phyloP scores from a whole-genome alignment of 1,140 invertebrate genomes.

The Drosophila oshimai region DNA sequence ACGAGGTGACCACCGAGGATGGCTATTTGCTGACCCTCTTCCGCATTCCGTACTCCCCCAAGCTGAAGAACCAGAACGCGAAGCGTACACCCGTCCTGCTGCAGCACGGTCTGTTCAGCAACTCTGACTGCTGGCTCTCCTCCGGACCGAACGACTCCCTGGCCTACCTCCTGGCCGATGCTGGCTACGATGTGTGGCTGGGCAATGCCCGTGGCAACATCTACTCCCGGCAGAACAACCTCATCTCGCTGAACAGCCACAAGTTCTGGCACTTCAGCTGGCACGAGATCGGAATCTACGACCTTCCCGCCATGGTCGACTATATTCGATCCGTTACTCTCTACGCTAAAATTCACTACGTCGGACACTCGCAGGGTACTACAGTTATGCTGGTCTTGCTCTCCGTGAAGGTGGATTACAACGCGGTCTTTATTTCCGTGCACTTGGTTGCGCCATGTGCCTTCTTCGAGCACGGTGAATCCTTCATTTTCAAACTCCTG shows the following conservation, averaged over 20 bases:
- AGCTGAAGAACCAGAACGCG: constrained; percentile 39
- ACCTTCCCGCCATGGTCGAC: constrained; percentile 87
- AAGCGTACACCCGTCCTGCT: constrained; percentile 46
- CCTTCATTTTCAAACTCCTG: constrained; percentile 57
- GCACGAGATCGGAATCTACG: constrained; percentile 88
- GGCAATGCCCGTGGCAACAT: constrained; percentile 88
- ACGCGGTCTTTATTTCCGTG: constrained; percentile 84
- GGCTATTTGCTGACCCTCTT: constrained; percentile 63
- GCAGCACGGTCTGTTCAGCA: constrained; percentile 73
- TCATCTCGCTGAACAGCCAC: constrained; percentile 76
- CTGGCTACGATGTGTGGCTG: constrained; percentile 89
- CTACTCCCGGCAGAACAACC: constrained; percentile 85
- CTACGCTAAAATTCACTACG: constrained; percentile 74
- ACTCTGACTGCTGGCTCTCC: constrained; percentile 60
- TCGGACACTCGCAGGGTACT: constrained; percentile 85
- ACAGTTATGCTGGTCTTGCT: constrained; percentile 84
- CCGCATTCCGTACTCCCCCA: constrained; percentile 67
- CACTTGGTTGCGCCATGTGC: constrained; percentile 85
- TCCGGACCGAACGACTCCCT: constrained; percentile 62
- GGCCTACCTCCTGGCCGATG: constrained; percentile 87
- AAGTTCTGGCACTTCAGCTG: constrained; percentile 84
- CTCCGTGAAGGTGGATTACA: constrained; percentile 84
- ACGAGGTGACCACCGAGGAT: constrained; percentile 54
- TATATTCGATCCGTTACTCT: constrained; percentile 85
- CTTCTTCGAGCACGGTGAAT: constrained; percentile 71